A percentile compares a stretch with the other conserved stretches of the same genome.
Evolutionary conservation across 1,140 invertebrate genomes (phyloP).

Genomic region (Steinernema khuongi): DNA sequence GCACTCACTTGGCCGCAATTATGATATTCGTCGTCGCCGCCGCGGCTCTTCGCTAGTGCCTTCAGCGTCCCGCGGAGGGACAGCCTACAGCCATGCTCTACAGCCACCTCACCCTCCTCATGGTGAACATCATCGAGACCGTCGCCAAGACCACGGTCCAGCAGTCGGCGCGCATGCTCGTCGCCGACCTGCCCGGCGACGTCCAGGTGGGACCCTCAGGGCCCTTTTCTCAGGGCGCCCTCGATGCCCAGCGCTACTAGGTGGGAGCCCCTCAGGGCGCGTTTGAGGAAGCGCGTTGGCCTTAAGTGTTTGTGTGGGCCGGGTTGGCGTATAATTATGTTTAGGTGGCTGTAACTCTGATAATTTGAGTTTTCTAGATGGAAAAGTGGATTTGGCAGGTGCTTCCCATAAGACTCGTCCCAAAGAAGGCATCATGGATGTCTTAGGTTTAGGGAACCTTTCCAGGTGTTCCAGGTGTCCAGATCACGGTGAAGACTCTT

Average conservation of each 20-base stretch:
- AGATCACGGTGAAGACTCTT: no score
- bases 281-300: conserved; percentile 1
- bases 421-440: no score
- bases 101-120: conserved; percentile 40
- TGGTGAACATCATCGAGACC: conserved; percentile 52
- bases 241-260: background rate
- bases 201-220: conserved; percentile 47
- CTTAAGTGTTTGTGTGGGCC: no score
- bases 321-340: no score
- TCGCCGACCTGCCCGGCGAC: conserved; percentile 57
- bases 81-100: conserved; percentile 41
- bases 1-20: background rate
- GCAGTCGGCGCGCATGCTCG: conserved; percentile 55
- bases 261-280: background rate
- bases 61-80: background rate
- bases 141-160: conserved; percentile 57
- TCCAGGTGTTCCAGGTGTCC: no score
- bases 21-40: no score
- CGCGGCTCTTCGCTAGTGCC: background rate
- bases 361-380: no score
- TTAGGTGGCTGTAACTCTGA: no score
- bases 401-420: no score
- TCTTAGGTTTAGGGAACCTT: no score
- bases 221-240: no score
- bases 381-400: no score